Percentiles rank a stretch among this genome's conserved stretches.
These are phyloP conservation scores for Halictus rubicundus DNA, from an alignment of 1,140 invertebrate genomes.

Conservation along the genomic window DNA sequence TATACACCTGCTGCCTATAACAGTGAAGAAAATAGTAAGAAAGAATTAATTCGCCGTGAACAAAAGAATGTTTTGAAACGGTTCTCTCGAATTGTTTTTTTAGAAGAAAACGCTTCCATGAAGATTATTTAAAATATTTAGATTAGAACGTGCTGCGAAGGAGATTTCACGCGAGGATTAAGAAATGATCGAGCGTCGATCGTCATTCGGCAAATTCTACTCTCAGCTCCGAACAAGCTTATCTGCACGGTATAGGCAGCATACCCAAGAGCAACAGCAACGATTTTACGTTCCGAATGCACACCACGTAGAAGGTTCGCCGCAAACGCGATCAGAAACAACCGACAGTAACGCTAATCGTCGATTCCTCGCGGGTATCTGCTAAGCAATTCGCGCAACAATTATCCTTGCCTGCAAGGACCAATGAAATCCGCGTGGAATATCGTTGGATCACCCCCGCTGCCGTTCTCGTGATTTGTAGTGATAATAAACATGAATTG, in stretches of 20 bases:
- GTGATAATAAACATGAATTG: background rate
- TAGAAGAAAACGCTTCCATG: too few species aligned
- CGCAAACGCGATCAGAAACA: constrained; percentile 45
- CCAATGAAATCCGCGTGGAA: constrained; percentile 19
- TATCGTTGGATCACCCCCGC: background rate
- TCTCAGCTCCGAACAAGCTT: constrained; percentile 1
- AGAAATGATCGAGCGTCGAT: background rate
- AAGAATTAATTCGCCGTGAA: too few species aligned
- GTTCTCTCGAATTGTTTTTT: too few species aligned
- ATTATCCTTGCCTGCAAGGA: constrained; percentile 42
- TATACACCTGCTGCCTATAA: too few species aligned
- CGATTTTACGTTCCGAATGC: constrained; percentile 7
- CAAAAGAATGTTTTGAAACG: too few species aligned
- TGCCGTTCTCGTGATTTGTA: background rate
- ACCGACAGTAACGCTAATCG: constrained; percentile 17
- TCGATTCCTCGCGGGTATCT: constrained; percentile 15
- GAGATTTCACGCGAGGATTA: too few species aligned
- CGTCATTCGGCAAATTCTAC: background rate
- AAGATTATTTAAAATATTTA: too few species aligned
- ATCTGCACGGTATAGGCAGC: constrained; percentile 8
- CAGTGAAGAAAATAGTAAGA: too few species aligned
- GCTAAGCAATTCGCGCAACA: constrained; percentile 38
- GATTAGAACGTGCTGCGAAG: too few species aligned
- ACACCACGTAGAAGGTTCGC: constrained; percentile 7
- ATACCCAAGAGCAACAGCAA: constrained; percentile 7